Conservation (phyloP, 1,140 invertebrate genomes). For the Eumaeus atala region DNA sequence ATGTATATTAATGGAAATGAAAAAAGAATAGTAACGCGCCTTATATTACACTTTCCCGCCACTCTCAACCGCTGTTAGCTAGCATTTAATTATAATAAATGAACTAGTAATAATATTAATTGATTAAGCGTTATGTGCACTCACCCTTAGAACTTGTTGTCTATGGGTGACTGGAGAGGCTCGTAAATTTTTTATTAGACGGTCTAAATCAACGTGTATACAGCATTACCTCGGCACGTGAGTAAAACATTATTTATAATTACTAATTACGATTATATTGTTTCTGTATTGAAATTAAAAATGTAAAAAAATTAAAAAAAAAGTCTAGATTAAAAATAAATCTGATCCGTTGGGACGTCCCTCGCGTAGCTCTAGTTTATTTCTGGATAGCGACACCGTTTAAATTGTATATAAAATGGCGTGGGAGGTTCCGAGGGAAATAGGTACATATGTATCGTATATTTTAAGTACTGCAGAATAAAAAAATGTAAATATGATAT, state of each 20-base stretch:
- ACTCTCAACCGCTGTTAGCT: constrained; percentile 13
- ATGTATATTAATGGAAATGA: too few relatives aligned
- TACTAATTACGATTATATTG: constrained; percentile 55
- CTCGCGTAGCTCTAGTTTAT: constrained; percentile 10
- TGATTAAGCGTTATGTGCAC: constrained; percentile 11
- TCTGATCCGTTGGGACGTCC: constrained; percentile 28
- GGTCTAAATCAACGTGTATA: constrained; percentile 20
- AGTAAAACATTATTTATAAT: constrained; percentile 43
- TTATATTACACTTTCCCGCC: not conserved
- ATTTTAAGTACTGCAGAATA: constrained; percentile 47
- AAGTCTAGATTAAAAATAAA: constrained; percentile 41
- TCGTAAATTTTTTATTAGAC: constrained; percentile 21
- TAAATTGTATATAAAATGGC: constrained; percentile 51
- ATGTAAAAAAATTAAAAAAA: constrained; percentile 43
- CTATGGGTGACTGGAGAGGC: constrained; percentile 13
- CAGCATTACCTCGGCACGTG: constrained; percentile 19
- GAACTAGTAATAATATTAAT: constrained; percentile 17
- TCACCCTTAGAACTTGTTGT: constrained; percentile 10
- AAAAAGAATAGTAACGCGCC: too few relatives aligned
- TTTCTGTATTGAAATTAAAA: constrained; percentile 53
- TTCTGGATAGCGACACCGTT: constrained; percentile 28
- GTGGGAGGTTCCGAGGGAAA: constrained; percentile 27
- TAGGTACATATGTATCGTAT: constrained; percentile 51
- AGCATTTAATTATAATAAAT: constrained; percentile 16
- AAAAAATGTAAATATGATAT: constrained; percentile 61